These are phyloP conservation scores for Episyrphus balteatus DNA, from an alignment of 1,140 invertebrate genomes.

Conservation along the genomic window DNA sequence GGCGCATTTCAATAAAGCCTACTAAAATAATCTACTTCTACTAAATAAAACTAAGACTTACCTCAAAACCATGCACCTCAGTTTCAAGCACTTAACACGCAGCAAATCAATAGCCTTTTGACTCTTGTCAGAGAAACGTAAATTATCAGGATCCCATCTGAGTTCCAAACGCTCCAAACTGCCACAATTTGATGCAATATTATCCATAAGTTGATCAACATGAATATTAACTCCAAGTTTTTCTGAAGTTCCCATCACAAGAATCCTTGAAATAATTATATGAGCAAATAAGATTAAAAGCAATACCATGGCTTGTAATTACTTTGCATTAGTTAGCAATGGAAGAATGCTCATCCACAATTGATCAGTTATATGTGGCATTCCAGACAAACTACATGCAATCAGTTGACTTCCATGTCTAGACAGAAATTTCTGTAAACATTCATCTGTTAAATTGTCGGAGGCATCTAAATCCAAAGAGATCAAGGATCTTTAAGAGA, in stretches of 20 bases:
- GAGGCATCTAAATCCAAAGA: slow-evolving; percentile 90
- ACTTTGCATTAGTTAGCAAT: slow-evolving; percentile 84
- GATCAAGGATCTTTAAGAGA: slow-evolving; percentile 45
- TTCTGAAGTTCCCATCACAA: slow-evolving; percentile 95
- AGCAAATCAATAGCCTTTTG: slow-evolving; percentile 91
- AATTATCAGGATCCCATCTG: slow-evolving; percentile 93
- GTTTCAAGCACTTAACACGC: slow-evolving; percentile 76
- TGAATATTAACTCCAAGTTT: slow-evolving; percentile 91
- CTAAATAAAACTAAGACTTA: no score
- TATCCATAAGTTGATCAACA: slow-evolving; percentile 95
- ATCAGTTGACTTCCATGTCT: slow-evolving; percentile 77
- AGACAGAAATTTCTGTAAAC: slow-evolving; percentile 80
- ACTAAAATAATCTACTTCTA: no score
- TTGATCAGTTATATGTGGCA: slow-evolving; percentile 95
- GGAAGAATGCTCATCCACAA: slow-evolving; percentile 90
- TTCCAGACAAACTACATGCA: slow-evolving; percentile 83
- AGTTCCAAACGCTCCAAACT: slow-evolving; percentile 86
- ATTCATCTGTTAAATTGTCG: slow-evolving; percentile 89
- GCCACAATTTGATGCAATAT: slow-evolving; percentile 86
- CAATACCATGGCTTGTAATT: slow-evolving; percentile 15
- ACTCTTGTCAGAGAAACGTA: slow-evolving; percentile 97
- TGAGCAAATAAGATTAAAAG: not conserved
- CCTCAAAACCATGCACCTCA: slow-evolving; percentile 74
- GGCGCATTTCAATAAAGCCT: no score
- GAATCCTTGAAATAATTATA: slow-evolving; percentile 55